Percentiles rank a stretch among this genome's conserved stretches.
These are phyloP conservation scores for Echinops telfairi DNA, from an alignment of 2,113 vertebrate species.

Conservation along the genomic window DNA sequence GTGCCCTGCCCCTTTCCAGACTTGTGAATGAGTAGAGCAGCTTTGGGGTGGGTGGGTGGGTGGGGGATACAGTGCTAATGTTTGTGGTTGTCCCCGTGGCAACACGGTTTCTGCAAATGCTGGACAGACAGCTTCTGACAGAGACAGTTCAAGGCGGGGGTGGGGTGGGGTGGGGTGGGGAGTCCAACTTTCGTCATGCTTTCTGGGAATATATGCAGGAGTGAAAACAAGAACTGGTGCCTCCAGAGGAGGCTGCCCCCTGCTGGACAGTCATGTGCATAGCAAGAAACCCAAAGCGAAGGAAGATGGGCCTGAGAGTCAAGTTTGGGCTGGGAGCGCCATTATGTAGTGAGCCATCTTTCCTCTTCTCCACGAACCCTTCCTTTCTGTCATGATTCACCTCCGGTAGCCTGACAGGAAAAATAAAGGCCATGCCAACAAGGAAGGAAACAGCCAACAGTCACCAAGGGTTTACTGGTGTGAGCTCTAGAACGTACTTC, in stretches of 20 bases:
- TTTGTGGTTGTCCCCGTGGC: conserved; percentile 19
- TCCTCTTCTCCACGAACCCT: background rate
- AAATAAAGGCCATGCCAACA: background rate
- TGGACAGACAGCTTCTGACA: background rate
- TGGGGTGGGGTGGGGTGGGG: background rate
- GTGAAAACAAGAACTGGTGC: background rate
- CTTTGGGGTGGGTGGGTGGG: background rate
- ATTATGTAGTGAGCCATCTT: background rate
- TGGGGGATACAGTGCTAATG: background rate
- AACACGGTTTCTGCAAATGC: conserved; percentile 58
- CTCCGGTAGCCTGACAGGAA: background rate
- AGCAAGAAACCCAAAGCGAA: background rate
- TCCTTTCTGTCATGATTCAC: background rate
- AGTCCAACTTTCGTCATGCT: conserved; percentile 53
- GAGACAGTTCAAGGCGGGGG: background rate
- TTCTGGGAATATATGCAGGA: background rate
- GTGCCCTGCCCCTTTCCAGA: background rate
- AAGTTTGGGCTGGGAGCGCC: background rate
- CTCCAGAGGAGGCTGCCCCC: conserved; percentile 21
- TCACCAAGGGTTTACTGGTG: background rate
- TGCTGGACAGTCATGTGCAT: background rate
- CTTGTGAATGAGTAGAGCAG: conserved; percentile 15
- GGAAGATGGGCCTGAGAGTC: fast-evolving
- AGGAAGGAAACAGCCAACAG: background rate
- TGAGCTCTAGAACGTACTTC: too few species aligned